Conservation (phyloP, 2,888 invertebrate species). For the Eupithecia vulgata region DNA sequence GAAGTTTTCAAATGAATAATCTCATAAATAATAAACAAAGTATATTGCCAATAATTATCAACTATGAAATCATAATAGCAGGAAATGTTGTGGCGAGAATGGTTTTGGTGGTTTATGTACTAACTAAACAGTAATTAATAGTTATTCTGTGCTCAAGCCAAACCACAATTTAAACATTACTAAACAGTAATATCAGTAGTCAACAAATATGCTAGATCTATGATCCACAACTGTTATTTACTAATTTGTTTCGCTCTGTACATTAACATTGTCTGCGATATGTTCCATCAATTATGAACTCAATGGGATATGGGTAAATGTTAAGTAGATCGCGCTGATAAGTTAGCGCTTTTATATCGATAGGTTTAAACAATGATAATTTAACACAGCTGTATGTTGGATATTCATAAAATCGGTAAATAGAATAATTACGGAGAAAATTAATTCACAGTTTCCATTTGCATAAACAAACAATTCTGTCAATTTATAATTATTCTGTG, state of each 20-base stretch:
- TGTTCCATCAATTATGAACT: background rate
- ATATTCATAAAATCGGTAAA: background rate
- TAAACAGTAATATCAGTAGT: background rate
- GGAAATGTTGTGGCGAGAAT: constrained; percentile 1
- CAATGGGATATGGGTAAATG: background rate
- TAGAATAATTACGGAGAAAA: background rate
- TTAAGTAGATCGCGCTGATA: background rate
- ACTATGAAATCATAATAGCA: constrained; percentile 14
- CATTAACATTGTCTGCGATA: background rate
- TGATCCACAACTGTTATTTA: background rate
- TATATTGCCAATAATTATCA: background rate
- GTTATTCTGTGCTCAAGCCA: background rate
- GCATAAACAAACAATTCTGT: background rate
- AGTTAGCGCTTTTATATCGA: too few species aligned
- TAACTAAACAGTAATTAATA: background rate
- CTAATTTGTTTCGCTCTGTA: background rate
- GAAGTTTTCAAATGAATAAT: background rate
- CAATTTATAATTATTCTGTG: background rate
- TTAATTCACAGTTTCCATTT: background rate
- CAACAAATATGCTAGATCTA: background rate
- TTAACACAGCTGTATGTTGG: background rate
- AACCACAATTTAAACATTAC: background rate
- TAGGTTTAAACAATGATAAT: background rate
- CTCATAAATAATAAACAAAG: background rate
- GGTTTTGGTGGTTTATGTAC: background rate